A percentile compares a stretch with the other conserved stretches of the same genome.
Conservation (phyloP, 2,888 invertebrate species). For the Luperina testacea region DNA sequence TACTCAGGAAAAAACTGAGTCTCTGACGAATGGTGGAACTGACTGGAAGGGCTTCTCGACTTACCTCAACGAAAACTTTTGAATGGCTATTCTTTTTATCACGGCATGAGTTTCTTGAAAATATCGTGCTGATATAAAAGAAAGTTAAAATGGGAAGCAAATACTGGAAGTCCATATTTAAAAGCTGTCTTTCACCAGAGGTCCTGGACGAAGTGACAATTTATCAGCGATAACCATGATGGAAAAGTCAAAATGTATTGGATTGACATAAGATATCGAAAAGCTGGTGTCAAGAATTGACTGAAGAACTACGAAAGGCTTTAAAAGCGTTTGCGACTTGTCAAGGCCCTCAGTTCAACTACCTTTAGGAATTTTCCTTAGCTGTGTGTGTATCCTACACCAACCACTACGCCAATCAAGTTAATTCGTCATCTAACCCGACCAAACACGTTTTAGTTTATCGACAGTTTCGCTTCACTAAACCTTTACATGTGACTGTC, state of each 20-base stretch:
- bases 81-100: too few species aligned
- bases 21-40: neutral
- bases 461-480: slow-evolving; percentile 52
- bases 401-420: neutral
- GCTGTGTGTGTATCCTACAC: neutral
- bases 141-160: neutral
- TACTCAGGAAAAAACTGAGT: neutral
- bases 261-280: neutral
- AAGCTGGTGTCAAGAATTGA: neutral
- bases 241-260: neutral
- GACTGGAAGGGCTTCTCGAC: neutral
- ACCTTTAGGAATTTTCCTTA: neutral
- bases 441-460: slow-evolving; percentile 10
- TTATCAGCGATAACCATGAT: neutral
- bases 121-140: neutral
- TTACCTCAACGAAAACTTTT: neutral
- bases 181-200: neutral
- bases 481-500: slow-evolving; percentile 52
- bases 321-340: neutral
- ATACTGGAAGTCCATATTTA: neutral
- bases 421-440: neutral
- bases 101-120: neutral
- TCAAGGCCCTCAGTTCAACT: neutral
- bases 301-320: neutral
- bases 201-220: neutral